Conservation (phyloP, 2,113 vertebrate genomes). For the Cinclus cinclus region DNA sequence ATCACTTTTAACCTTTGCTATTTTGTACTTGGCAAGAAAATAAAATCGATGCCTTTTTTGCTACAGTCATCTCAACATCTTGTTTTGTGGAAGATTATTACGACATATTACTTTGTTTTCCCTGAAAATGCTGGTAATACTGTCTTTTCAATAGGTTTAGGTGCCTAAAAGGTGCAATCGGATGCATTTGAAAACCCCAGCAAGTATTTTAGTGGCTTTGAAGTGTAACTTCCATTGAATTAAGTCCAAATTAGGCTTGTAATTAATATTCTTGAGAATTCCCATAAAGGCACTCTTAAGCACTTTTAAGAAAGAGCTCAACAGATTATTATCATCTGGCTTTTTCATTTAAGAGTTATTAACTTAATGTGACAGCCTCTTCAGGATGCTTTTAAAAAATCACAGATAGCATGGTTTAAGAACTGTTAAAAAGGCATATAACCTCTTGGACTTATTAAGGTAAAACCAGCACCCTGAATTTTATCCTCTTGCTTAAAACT, state of each 20-base stretch:
- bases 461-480: neutral
- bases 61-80: neutral
- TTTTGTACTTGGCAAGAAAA: constrained; percentile 36
- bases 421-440: neutral
- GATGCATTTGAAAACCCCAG: neutral
- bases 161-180: neutral
- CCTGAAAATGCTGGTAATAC: neutral
- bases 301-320: neutral
- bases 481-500: neutral
- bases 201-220: neutral
- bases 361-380: neutral
- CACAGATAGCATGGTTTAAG: neutral
- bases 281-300: neutral
- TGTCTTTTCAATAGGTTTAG: neutral
- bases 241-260: neutral
- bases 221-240: neutral
- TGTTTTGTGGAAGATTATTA: neutral
- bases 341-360: neutral
- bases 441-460: neutral
- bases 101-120: neutral
- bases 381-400: neutral
- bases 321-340: neutral
- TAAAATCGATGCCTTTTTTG: constrained; percentile 10
- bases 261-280: neutral
- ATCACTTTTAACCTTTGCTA: constrained; percentile 32